These are phyloP conservation scores for Stigmatopora nigra DNA, from an alignment of 2,113 vertebrate species.

Conservation along the genomic window DNA sequence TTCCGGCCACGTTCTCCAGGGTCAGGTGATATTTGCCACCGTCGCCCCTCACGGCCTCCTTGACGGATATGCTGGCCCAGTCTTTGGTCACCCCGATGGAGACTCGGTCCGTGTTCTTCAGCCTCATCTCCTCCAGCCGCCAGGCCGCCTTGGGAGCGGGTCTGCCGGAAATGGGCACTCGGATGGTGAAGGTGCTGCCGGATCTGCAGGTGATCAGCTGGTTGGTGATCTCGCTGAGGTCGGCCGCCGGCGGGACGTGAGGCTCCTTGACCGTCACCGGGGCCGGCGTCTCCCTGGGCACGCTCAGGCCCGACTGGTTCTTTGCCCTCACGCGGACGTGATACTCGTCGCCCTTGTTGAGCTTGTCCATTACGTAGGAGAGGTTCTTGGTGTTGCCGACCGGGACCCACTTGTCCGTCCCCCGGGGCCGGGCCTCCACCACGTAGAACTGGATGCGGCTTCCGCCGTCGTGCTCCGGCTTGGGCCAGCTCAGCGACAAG, in stretches of 20 bases:
- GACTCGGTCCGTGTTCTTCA: conserved; percentile 89
- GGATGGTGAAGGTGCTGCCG: conserved; percentile 85
- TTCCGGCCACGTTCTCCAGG: conserved; percentile 86
- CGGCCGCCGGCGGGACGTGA: conserved; percentile 91
- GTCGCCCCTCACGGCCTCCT: conserved; percentile 95
- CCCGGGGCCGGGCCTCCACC: conserved; percentile 85
- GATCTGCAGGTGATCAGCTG: conserved; percentile 88
- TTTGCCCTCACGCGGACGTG: conserved; percentile 92
- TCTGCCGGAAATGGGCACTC: conserved; percentile 91
- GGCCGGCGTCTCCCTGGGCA: conserved; percentile 80
- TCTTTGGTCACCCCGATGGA: conserved; percentile 82
- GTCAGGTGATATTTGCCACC: conserved; percentile 93
- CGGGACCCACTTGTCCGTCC: conserved; percentile 82
- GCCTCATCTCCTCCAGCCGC: conserved; percentile 96
- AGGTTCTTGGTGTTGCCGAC: conserved; percentile 83
- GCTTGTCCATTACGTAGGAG: conserved; percentile 74
- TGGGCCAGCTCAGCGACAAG: conserved; percentile 87
- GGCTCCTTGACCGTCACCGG: conserved; percentile 93
- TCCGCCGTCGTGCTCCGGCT: conserved; percentile 95
- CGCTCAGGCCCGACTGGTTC: conserved; percentile 88
- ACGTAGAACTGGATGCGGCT: conserved; percentile 85
- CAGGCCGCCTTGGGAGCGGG: conserved; percentile 87
- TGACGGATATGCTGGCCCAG: conserved; percentile 81
- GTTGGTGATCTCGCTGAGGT: conserved; percentile 89
- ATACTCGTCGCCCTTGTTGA: conserved; percentile 85